phyloP scores from a whole-genome alignment of 2,113 vertebrate genomes.

The Galeopterus variegatus region DNA sequence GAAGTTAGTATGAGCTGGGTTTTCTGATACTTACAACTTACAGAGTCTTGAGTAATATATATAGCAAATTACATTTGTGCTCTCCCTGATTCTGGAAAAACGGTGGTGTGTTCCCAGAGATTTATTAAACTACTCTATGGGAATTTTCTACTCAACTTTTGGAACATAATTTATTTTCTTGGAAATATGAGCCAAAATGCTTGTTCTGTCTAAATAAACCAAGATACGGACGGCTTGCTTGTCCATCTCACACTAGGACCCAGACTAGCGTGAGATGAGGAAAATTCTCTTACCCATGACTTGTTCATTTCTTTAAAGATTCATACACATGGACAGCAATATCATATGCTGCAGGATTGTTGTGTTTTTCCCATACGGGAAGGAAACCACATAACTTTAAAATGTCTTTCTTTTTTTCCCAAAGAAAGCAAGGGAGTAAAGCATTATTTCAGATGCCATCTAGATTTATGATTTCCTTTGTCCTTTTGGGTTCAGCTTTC shows the following conservation, averaged over 20 bases:
- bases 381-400: background rate
- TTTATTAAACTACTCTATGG: background rate
- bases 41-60: background rate
- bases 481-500: background rate
- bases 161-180: slow-evolving; percentile 52
- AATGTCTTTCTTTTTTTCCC: slow-evolving; percentile 20
- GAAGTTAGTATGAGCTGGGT: background rate
- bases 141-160: slow-evolving; percentile 24
- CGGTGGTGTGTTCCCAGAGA: background rate
- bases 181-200: slow-evolving; percentile 11
- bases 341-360: background rate
- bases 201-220: slow-evolving; percentile 6
- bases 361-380: background rate
- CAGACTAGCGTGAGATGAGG: background rate
- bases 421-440: slow-evolving; percentile 8
- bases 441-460: background rate
- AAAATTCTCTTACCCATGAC: background rate
- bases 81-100: background rate
- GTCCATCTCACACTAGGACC: background rate
- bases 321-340: background rate
- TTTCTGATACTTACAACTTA: background rate
- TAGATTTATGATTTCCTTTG: slow-evolving; percentile 38
- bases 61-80: background rate
- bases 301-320: background rate
- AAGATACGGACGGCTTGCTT: background rate